Base-by-base conservation (phyloP, 2,797 vertebrate genomes). In the Podargus strigoides region DNA sequence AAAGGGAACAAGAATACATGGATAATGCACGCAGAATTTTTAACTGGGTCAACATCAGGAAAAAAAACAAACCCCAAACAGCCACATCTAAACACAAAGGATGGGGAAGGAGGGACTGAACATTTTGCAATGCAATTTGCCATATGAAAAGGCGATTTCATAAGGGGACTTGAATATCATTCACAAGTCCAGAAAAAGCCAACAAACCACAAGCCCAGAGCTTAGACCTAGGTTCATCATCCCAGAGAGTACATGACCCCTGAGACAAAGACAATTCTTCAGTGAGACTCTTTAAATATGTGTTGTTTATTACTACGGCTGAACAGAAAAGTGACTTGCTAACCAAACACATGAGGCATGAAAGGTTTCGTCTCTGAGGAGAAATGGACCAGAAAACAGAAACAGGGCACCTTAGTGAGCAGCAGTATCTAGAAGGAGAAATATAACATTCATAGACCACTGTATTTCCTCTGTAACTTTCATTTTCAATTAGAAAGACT, bases 81-180 rank as follows among this genome's bases (percentile, higher is more conserved):
- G n/a, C 15, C 15, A 53, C 50, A 73, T 34, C 34, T 32, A 88
- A 79, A 59, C 13, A 30, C 6, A 46, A 63, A 32, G 14, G 0
- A 2, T 1, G 1, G 28, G 2, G 5, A 6, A 0, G 16, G 6
- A 6, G 34, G 7, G 34, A 20, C 19, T 77, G 17, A 75, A 10
- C 42, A 4, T 44, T 70, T 7, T n/a, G 24, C 36, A 76, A 30
- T 56, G 9, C 72, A 68, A 91, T 59, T 17, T 60, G 13, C 6
- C 60, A 22, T 8, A 2, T 69, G 24, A 90, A 85, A 88, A 74
- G 27, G 3, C 23, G n/a, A 10, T 68, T 80, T 69, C 19, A 76
- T 3, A 17, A 53, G 7, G 3, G 11, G 13, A 58, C 36, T 39
- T 62, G 39, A 50, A 70, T 36, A 18, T 7, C 12, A 23, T 70